Conservation (phyloP, 2,797 vertebrate species). For the Nothura maculosa region DNA sequence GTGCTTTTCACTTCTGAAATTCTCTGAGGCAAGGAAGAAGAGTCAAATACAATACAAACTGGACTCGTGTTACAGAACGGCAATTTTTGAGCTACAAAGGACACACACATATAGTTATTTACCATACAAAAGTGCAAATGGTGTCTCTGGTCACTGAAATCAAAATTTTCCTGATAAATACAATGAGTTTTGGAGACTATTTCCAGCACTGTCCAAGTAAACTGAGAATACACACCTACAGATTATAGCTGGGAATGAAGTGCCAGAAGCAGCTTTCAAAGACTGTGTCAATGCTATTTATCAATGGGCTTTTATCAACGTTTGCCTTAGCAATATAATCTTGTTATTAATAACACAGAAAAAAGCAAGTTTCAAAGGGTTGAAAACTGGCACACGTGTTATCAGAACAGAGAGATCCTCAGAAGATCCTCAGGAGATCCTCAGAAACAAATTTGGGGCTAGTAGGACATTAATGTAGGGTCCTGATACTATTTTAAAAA, state of each 20-base stretch:
- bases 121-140: not conserved
- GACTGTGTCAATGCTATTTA: too few species aligned
- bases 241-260: not conserved
- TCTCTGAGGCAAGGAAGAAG: not conserved
- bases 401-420: too few species aligned
- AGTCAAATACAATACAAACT: not conserved
- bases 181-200: not conserved
- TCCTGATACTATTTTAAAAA: not conserved
- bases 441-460: not conserved
- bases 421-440: not conserved
- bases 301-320: not conserved
- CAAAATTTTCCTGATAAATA: not conserved
- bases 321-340: not conserved
- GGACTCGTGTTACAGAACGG: not conserved
- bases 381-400: not conserved
- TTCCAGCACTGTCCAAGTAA: not conserved
- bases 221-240: not conserved
- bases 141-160: not conserved
- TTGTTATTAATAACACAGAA: not conserved
- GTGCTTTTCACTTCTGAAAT: not conserved
- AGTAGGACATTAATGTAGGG: not conserved
- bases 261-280: not conserved
- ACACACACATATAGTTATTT: not conserved
- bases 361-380: not conserved
- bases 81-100: not conserved